These are phyloP conservation scores for Parazoanthus darwini DNA, from an alignment of 92 coral and sea anemone genomes.

Conservation along the genomic window DNA sequence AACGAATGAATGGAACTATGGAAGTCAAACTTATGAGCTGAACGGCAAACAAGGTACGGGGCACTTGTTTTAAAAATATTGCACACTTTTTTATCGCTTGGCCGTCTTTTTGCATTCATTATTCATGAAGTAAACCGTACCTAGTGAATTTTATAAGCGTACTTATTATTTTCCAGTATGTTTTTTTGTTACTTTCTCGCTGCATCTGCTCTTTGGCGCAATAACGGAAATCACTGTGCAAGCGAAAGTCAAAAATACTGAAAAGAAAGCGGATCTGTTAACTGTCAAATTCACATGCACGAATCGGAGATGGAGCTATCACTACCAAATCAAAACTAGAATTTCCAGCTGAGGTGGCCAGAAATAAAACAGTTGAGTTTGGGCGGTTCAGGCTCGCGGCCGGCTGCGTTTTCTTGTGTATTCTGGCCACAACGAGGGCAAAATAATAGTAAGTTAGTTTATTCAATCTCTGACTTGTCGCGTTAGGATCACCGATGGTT, in stretches of 20 bases:
- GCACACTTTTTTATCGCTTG: slow-evolving; percentile 34
- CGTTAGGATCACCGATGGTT: slow-evolving; percentile 19
- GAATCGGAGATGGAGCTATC: neutral
- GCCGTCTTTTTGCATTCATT: slow-evolving; percentile 42
- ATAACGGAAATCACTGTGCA: slow-evolving; percentile 23
- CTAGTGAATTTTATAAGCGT: slow-evolving; percentile 23
- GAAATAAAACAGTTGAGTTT: slow-evolving; percentile 11
- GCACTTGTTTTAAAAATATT: slow-evolving; percentile 14
- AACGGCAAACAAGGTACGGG: neutral
- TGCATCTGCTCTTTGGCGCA: neutral
- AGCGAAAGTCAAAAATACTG: neutral
- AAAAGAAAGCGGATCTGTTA: neutral
- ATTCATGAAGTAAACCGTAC: slow-evolving; percentile 34
- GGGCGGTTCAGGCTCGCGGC: neutral
- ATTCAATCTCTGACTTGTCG: neutral
- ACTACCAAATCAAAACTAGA: slow-evolving; percentile 39
- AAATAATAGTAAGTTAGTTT: neutral
- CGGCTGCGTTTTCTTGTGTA: neutral
- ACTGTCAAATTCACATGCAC: neutral
- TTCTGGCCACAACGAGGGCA: neutral
- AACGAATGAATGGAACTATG: slow-evolving; percentile 12
- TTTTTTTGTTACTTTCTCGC: slow-evolving; percentile 14
- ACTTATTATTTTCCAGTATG: slow-evolving; percentile 22
- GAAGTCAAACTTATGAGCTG: neutral
- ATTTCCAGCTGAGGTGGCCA: neutral